Evolutionary conservation across 2,113 vertebrate species (phyloP).

Genomic region (Myotis lucifugus): DNA sequence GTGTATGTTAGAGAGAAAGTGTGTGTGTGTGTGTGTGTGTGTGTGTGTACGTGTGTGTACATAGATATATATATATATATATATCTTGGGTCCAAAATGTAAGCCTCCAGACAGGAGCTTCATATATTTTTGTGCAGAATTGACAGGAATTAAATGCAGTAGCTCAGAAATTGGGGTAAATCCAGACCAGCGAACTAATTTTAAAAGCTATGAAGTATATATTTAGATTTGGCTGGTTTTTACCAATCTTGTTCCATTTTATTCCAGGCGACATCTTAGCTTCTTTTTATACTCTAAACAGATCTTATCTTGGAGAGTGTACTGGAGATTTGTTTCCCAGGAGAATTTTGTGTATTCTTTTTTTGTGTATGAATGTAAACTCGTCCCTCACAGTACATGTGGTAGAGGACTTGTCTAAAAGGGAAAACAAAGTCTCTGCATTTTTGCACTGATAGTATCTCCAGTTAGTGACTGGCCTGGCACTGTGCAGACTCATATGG

Average conservation of each 20-base stretch:
- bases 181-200: constrained; percentile 63
- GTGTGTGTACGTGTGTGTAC: not conserved
- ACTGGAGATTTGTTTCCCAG: constrained; percentile 41
- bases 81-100: not conserved
- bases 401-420: not conserved
- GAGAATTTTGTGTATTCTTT: not conserved
- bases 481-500: not conserved
- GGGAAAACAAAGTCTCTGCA: not conserved
- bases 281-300: constrained; percentile 71
- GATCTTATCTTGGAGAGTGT: constrained; percentile 33
- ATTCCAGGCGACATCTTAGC: constrained; percentile 50
- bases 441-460: not conserved
- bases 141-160: constrained; percentile 58
- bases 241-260: constrained; percentile 62
- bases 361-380: constrained; percentile 29
- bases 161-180: constrained; percentile 61
- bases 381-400: not conserved
- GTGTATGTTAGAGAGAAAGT: too few relatives aligned
- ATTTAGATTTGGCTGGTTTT: constrained; percentile 66
- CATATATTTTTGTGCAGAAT: constrained; percentile 41
- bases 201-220: constrained; percentile 68
- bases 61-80: not conserved
- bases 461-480: not conserved
- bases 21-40: not conserved
- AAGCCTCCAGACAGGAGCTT: constrained; percentile 32